phyloP scores from a whole-genome alignment of 2,113 vertebrate species.

The Oostethus manadensis region DNA sequence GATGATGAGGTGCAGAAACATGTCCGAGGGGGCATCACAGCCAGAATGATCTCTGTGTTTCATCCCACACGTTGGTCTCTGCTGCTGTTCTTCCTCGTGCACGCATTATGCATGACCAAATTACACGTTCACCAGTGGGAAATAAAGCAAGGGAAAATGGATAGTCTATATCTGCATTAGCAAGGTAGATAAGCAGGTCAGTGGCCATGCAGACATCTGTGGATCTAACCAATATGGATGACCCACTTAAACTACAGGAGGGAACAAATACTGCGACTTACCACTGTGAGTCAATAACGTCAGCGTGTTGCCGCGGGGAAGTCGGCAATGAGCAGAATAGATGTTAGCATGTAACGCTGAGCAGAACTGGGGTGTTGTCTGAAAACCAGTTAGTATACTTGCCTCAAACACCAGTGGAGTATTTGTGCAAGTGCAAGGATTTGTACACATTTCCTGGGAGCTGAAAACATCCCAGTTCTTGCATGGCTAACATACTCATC shows the following conservation, averaged over 20 bases:
- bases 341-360: not conserved
- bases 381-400: too few species aligned
- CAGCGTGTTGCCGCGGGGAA: constrained; percentile 4
- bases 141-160: constrained; percentile 9
- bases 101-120: constrained; percentile 63
- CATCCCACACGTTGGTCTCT: constrained; percentile 7
- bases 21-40: constrained; percentile 1
- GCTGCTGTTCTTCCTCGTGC: not conserved
- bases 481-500: too few species aligned
- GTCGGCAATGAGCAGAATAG: not conserved
- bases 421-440: too few species aligned
- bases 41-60: not conserved
- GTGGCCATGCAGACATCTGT: constrained; percentile 29
- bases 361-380: too few species aligned
- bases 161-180: constrained; percentile 32
- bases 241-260: constrained; percentile 25
- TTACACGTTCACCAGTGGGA: constrained; percentile 22
- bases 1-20: not conserved
- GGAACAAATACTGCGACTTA: constrained; percentile 13
- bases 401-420: too few species aligned
- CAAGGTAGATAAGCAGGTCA: constrained; percentile 27
- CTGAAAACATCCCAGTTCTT: too few species aligned
- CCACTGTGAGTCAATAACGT: constrained; percentile 22
- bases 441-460: too few species aligned
- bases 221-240: constrained; percentile 33